A percentile compares a stretch with the other conserved stretches of the same genome.
Evolutionary conservation across 2,113 vertebrate genomes (phyloP).

Genomic region (Neoarius graeffei): DNA sequence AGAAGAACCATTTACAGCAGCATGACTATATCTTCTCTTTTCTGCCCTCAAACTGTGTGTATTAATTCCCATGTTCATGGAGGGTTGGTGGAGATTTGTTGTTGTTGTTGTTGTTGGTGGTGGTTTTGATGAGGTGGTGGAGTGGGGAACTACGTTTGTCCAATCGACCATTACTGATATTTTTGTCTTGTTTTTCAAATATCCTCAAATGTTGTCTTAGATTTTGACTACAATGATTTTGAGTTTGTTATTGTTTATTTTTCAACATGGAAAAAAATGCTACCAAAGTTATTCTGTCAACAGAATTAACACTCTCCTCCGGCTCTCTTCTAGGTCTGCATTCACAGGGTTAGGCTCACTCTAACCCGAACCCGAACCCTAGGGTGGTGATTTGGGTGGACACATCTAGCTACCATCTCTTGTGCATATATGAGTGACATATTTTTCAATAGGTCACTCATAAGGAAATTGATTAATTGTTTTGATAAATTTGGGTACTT

Average conservation of each 20-base stretch:
- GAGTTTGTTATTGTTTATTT: not conserved
- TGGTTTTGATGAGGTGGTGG: not conserved
- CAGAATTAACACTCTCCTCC: not conserved
- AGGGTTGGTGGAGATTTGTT: not conserved
- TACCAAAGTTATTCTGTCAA: not conserved
- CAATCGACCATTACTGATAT: not conserved
- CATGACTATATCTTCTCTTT: not conserved
- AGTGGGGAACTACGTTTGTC: not conserved
- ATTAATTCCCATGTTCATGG: not conserved
- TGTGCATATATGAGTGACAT: too few species aligned
- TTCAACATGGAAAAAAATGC: not conserved
- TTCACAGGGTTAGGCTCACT: not conserved
- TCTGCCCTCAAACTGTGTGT: not conserved
- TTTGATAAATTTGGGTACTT: too few species aligned
- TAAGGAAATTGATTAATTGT: too few species aligned
- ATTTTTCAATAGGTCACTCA: too few species aligned
- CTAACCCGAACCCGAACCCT: too few species aligned
- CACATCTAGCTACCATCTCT: not conserved
- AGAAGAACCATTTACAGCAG: not conserved
- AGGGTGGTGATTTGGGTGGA: not conserved
- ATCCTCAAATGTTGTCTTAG: not conserved
- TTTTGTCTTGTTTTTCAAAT: not conserved
- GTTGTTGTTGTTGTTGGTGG: accelerated
- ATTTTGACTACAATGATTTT: not conserved
- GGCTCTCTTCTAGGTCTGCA: conserved; percentile 13